These are phyloP conservation scores for Rotaria sp. DNA, from an alignment of 2,888 invertebrate species.

Conservation along the genomic window DNA sequence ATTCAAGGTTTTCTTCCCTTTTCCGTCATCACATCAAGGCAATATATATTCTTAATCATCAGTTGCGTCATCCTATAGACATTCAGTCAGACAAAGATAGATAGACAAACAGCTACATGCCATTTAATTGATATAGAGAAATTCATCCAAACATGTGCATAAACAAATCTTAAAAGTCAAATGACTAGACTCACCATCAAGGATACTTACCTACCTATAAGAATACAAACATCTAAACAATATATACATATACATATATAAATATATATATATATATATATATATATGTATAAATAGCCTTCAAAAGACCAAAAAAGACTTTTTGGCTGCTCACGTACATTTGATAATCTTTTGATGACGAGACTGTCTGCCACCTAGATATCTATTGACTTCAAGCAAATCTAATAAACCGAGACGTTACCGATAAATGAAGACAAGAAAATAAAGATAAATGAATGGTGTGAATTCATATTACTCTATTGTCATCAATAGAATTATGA, in stretches of 20 bases:
- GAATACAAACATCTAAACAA: background rate
- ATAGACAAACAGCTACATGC: background rate
- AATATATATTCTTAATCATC: background rate
- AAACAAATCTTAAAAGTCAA: conserved; percentile 5
- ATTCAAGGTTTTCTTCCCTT: background rate
- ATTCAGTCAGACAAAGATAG: background rate
- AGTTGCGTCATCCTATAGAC: background rate
- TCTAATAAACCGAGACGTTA: background rate
- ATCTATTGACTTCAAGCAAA: background rate
- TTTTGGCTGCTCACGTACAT: background rate
- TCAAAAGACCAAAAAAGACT: background rate
- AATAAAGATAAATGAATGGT: background rate
- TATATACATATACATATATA: too few relatives aligned
- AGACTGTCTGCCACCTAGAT: too few relatives aligned
- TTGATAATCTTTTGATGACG: too few relatives aligned
- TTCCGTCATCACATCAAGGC: background rate
- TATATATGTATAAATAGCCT: background rate
- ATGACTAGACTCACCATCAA: background rate
- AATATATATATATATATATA: too few relatives aligned
- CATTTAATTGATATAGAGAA: background rate
- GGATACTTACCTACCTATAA: background rate
- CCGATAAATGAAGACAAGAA: too few relatives aligned
- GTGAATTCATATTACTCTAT: background rate
- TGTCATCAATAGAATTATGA: background rate
- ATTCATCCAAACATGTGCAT: conserved; percentile 6